These are phyloP conservation scores for Xestia rhomboidea DNA, from an alignment of 2,888 invertebrate species.

Conservation along the genomic window DNA sequence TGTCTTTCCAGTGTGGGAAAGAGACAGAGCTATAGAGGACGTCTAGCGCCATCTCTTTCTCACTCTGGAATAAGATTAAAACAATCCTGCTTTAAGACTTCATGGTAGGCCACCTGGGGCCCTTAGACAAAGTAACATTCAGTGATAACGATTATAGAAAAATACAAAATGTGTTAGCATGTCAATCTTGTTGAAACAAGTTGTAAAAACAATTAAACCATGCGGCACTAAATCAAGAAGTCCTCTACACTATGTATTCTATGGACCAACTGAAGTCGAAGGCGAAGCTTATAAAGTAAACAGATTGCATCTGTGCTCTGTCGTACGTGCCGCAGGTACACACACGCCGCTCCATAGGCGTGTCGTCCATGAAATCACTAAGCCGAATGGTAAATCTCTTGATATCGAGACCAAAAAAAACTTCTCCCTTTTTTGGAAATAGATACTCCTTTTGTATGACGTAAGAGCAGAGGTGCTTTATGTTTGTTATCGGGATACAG, in stretches of 20 bases:
- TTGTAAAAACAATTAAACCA: not conserved
- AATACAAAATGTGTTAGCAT: not conserved
- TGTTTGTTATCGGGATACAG: constrained; percentile 17
- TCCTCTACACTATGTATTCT: constrained; percentile 4
- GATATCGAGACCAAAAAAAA: constrained; percentile 31
- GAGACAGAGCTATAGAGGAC: too few species aligned
- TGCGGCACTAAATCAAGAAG: not conserved
- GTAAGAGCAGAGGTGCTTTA: not conserved
- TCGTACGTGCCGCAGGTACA: constrained; percentile 76
- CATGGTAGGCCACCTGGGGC: too few species aligned
- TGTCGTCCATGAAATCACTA: constrained; percentile 52
- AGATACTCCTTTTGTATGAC: constrained; percentile 9
- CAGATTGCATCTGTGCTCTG: constrained; percentile 84
- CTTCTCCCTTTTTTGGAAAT: constrained; percentile 14
- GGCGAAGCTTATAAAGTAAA: constrained; percentile 82
- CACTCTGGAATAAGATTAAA: too few species aligned
- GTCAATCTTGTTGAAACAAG: not conserved
- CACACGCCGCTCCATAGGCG: constrained; percentile 55
- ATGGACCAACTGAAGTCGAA: constrained; percentile 66
- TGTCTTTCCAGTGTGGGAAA: too few species aligned
- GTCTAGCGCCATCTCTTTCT: too few species aligned
- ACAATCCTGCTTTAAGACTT: too few species aligned
- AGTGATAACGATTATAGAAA: not conserved
- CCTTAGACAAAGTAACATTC: not conserved
- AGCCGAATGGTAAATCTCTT: constrained; percentile 39